Base-by-base conservation (phyloP, 2,797 vertebrate genomes). In the Enteromius unitaeniatus region DNA sequence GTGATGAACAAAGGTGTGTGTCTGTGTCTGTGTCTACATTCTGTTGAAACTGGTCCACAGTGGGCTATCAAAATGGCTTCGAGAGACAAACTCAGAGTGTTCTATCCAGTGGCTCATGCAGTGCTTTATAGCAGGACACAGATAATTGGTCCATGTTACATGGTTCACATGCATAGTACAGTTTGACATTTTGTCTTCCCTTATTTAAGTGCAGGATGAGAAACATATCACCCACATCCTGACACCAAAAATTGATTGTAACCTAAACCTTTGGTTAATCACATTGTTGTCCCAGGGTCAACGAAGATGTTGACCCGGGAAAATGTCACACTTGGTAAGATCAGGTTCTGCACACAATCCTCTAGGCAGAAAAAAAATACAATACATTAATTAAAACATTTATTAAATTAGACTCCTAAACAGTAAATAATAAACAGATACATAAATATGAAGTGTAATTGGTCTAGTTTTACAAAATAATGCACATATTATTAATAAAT, bases 61-160 rank as follows among this genome's bases (percentile, higher is more conserved):
- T 26, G 53, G 82, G 67, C 79, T 74, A 65, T 68, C 19, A 37
- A 76, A 55, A 62, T 82, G 60, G 74, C 76, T 72, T 47, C 23
- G 73, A 53, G 81, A 87, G 82, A 82, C 73, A 82, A 49, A 72
- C 23, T 17, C 42, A 47, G 40, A 47, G 15, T 21, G 17, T 21
- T 28, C 28, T 51, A 31, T 53, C 47, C 26, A 51, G 42, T 73
- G 45, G 70, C 14, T 73, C 15, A 13, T 31, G 60, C 77, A 78
- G 47, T 69, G 76, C 28, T 69, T n/a, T 67, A 23, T 19, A 81
- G 34, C 72, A 74, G 70, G 64, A 81, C 82, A 83, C 67, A 72
- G 65, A 69, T 75, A 37, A 67, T 67, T 67, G 8, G 31, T 67
- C 17, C 15, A 34, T 53, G 17, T 19, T 53, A 10, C 8, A 53